Percentiles rank a stretch among this genome's conserved stretches.
Evolutionary conservation across 2,797 vertebrate genomes (phyloP).

Genomic region (Typhlichthys eigenmanni): DNA sequence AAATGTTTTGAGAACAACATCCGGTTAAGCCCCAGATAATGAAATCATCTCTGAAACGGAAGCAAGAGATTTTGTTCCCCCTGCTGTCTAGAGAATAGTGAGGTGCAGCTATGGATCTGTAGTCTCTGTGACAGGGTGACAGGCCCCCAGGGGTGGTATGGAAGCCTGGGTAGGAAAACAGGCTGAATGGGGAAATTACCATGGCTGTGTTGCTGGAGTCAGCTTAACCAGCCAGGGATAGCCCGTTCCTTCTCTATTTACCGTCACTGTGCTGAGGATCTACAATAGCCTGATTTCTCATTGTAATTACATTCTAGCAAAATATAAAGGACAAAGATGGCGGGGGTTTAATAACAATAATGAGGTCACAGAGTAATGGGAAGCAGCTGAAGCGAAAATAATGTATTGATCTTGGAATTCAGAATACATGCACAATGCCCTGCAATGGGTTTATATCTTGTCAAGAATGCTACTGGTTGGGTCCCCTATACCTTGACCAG

Average conservation of each 20-base stretch:
- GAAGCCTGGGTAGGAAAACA: constrained; percentile 32
- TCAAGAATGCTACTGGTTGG: no score
- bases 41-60: constrained; percentile 22
- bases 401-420: constrained; percentile 29
- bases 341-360: constrained; percentile 24
- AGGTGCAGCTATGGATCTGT: not conserved
- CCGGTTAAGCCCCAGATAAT: constrained; percentile 19
- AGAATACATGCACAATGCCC: not conserved
- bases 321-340: constrained; percentile 52
- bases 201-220: constrained; percentile 21
- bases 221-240: constrained; percentile 24
- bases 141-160: constrained; percentile 8
- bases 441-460: no score
- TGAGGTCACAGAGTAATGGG: constrained; percentile 22
- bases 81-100: not conserved
- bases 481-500: no score
- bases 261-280: constrained; percentile 56
- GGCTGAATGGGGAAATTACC: constrained; percentile 37
- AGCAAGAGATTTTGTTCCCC: constrained; percentile 17
- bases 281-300: constrained; percentile 36
- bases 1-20: constrained; percentile 18
- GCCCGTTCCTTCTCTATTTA: constrained; percentile 50
- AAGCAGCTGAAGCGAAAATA: constrained; percentile 28
- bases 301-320: constrained; percentile 60
- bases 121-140: not conserved